Evolutionary conservation across 2,797 vertebrate species (phyloP).

Genomic region (Florisuga fusca): DNA sequence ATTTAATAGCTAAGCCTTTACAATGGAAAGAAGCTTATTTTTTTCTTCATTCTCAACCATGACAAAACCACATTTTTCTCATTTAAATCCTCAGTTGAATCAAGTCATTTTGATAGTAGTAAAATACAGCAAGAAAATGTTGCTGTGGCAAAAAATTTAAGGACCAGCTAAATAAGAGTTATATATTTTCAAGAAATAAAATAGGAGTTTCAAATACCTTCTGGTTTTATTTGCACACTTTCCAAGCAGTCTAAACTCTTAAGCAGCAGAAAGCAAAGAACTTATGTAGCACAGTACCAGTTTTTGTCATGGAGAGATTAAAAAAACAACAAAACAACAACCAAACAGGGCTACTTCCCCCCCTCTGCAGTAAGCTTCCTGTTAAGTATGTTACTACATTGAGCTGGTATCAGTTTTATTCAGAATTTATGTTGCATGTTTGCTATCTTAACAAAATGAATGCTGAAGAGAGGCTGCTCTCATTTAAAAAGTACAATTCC

Average conservation of each 20-base stretch:
- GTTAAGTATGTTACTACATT: neutral
- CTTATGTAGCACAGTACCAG: neutral
- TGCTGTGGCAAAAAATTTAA: neutral
- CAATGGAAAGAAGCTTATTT: neutral
- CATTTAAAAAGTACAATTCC: neutral
- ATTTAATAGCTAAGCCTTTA: neutral
- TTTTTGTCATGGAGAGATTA: neutral
- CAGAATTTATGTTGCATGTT: neutral
- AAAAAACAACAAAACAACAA: neutral
- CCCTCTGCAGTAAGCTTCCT: neutral
- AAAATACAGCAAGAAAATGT: neutral
- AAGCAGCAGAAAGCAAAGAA: neutral
- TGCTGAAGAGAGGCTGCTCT: neutral
- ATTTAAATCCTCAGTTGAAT: neutral
- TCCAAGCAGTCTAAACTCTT: neutral
- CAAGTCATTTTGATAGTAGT: neutral
- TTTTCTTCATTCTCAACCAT: neutral
- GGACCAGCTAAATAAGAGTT: neutral
- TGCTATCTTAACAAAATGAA: neutral
- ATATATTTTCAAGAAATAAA: neutral
- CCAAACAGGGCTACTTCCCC: too few species aligned
- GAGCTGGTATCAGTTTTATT: neutral
- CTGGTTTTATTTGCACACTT: neutral
- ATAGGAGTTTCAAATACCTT: neutral
- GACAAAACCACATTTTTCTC: neutral